Conservation (phyloP, 1,140 invertebrate species). For the Drosophila rufa region DNA sequence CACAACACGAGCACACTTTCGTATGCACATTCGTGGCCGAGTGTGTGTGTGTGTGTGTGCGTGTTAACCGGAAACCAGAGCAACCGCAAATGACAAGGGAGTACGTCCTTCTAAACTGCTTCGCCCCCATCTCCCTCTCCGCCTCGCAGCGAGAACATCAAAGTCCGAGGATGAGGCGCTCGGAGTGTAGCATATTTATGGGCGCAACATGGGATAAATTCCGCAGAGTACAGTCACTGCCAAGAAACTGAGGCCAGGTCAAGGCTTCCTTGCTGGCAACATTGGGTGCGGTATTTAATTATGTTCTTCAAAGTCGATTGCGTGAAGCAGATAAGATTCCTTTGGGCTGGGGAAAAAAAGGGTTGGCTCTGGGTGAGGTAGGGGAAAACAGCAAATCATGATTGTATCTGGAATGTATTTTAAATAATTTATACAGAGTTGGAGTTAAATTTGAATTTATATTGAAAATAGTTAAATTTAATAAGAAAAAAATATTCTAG, state of each 20-base stretch:
- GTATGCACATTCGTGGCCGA: conserved; percentile 50
- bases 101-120: conserved; percentile 64
- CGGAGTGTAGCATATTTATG: conserved; percentile 79
- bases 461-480: background rate
- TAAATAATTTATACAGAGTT: background rate
- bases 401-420: background rate
- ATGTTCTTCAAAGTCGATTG: conserved; percentile 16
- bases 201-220: conserved; percentile 46
- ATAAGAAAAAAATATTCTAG: no score
- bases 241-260: conserved; percentile 16
- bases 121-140: background rate
- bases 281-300: conserved; percentile 22
- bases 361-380: background rate
- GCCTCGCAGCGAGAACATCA: conserved; percentile 64
- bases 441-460: background rate
- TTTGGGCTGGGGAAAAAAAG: background rate
- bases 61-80: conserved; percentile 74
- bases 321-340: background rate
- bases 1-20: conserved; percentile 50
- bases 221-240: conserved; percentile 29
- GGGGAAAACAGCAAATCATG: background rate
- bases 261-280: background rate
- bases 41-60: conserved; percentile 17
- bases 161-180: conserved; percentile 33
- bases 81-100: conserved; percentile 79